Evolutionary conservation across 2,888 invertebrate genomes (phyloP).

Genomic region (Melipona beecheii): DNA sequence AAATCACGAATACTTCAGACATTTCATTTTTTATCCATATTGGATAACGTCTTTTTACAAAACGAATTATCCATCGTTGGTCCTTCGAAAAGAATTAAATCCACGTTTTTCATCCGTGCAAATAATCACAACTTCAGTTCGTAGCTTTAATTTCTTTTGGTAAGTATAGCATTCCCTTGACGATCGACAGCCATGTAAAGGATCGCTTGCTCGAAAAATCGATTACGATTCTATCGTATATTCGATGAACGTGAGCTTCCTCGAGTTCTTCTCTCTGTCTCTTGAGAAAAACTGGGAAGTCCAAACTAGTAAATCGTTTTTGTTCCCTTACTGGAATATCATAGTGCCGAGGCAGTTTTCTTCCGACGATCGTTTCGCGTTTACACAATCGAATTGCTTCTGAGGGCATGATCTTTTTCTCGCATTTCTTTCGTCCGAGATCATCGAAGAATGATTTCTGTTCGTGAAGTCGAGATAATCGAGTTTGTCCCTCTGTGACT

Average conservation of each 20-base stretch:
- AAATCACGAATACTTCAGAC: background rate
- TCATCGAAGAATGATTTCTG: background rate
- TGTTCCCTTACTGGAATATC: background rate
- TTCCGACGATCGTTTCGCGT: background rate
- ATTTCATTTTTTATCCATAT: background rate
- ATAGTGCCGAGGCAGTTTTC: background rate
- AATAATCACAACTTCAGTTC: conserved; percentile 1
- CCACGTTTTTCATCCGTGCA: background rate
- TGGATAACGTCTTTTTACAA: background rate
- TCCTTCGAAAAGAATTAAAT: background rate
- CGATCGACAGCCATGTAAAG: background rate
- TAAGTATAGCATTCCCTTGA: background rate
- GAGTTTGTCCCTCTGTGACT: background rate
- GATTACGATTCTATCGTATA: conserved; percentile 7
- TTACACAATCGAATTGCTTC: conserved; percentile 18
- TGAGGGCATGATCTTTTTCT: conserved; percentile 1
- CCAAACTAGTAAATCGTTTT: background rate
- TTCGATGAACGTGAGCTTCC: background rate
- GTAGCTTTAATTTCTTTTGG: background rate
- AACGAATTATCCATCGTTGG: background rate
- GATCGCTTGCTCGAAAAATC: background rate
- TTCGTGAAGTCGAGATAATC: conserved; percentile 1
- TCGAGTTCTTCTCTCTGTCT: background rate
- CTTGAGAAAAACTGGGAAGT: background rate
- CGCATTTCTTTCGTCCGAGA: conserved; percentile 10